Conservation (phyloP, 2,113 vertebrate species). For the Malurus alboscapulatus region DNA sequence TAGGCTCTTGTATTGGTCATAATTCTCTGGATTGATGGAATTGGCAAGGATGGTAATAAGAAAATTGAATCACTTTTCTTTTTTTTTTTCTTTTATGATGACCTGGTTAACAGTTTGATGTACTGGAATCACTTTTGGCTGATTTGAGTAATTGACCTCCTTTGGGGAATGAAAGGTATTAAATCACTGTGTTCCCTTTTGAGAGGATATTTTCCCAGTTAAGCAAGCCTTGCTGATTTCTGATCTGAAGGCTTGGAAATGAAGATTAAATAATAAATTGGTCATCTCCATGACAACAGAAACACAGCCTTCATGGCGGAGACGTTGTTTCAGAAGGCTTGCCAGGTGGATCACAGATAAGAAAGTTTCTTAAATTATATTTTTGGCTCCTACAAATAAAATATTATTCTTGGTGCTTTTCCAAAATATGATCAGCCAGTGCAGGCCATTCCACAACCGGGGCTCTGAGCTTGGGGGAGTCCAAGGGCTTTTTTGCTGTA, state of each 20-base stretch:
- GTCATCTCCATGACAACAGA: neutral
- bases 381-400: neutral
- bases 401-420: constrained; percentile 30
- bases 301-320: neutral
- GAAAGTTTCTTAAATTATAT: neutral
- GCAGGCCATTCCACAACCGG: fast-evolving
- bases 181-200: neutral
- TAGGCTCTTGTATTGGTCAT: neutral
- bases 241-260: neutral
- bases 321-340: constrained; percentile 10
- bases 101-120: neutral
- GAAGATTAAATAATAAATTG: constrained; percentile 12
- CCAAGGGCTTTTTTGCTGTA: neutral
- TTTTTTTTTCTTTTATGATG: neutral
- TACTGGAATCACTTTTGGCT: neutral
- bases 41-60: neutral
- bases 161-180: neutral
- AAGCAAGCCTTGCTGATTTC: constrained; percentile 3
- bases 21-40: neutral
- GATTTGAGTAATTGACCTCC: neutral
- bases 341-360: constrained; percentile 51
- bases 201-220: constrained; percentile 28
- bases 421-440: neutral
- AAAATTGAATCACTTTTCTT: neutral
- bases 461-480: neutral